Evolutionary conservation across 1,140 invertebrate genomes (phyloP).

Genomic region (Yoshiicerus persimilis): DNA sequence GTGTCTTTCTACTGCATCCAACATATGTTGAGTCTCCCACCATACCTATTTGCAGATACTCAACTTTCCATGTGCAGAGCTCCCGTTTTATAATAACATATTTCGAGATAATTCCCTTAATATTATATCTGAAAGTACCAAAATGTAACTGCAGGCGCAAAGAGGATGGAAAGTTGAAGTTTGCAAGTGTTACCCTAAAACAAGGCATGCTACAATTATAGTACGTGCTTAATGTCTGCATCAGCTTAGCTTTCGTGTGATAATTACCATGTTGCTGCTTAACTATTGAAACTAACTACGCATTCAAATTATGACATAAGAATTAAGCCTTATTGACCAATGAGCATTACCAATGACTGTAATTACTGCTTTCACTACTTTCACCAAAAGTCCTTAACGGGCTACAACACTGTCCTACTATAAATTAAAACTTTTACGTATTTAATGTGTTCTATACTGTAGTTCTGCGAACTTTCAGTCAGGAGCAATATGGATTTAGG

Average conservation of each 20-base stretch:
- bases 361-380: not conserved
- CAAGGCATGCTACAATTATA: not conserved
- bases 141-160: not conserved
- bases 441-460: too few relatives aligned
- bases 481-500: too few relatives aligned
- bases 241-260: constrained; percentile 10
- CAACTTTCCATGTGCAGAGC: too few relatives aligned
- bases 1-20: too few relatives aligned
- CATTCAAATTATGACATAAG: not conserved
- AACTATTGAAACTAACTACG: not conserved
- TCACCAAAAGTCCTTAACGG: too few relatives aligned
- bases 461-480: too few relatives aligned
- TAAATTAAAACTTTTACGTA: not conserved
- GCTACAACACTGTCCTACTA: not conserved
- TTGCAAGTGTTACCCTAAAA: not conserved
- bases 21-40: too few relatives aligned
- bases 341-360: not conserved
- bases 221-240: not conserved
- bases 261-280: not conserved
- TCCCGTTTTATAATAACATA: too few relatives aligned
- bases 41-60: too few relatives aligned
- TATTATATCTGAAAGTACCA: not conserved
- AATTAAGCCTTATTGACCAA: not conserved
- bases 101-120: too few relatives aligned
- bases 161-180: not conserved